Conservation (phyloP, 2,797 vertebrate genomes). For the Tenualosa thibaudeaui region DNA sequence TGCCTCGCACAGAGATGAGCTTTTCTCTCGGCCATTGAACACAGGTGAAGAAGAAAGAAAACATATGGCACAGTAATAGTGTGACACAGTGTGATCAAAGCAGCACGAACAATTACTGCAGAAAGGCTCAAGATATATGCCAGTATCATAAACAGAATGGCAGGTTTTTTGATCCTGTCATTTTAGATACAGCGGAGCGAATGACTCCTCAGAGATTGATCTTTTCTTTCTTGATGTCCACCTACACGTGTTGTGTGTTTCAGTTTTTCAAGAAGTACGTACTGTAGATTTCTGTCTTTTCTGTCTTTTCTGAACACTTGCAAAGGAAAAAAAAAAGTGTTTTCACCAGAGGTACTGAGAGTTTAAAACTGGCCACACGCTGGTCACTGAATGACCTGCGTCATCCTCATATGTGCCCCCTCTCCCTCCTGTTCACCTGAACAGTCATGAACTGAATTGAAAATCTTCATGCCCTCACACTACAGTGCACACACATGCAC, state of each 20-base stretch:
- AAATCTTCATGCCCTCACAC: not conserved
- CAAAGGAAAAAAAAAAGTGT: not conserved
- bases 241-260: not conserved
- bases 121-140: not conserved
- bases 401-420: not conserved
- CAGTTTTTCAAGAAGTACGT: too few relatives aligned
- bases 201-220: not conserved
- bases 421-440: not conserved
- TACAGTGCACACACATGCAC: not conserved
- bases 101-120: not conserved
- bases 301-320: not conserved
- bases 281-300: not conserved
- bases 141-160: not conserved
- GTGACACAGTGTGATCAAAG: not conserved
- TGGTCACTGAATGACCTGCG: not conserved
- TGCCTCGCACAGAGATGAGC: not conserved
- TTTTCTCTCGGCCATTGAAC: not conserved
- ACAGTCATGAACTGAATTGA: not conserved
- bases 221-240: conserved; percentile 12
- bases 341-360: not conserved
- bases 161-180: not conserved
- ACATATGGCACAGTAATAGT: not conserved
- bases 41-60: not conserved
- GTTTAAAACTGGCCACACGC: not conserved
- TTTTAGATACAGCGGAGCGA: not conserved